Percentiles rank a stretch among this genome's conserved stretches.
Conservation (phyloP, 2,113 vertebrate genomes). For the Murina feae region DNA sequence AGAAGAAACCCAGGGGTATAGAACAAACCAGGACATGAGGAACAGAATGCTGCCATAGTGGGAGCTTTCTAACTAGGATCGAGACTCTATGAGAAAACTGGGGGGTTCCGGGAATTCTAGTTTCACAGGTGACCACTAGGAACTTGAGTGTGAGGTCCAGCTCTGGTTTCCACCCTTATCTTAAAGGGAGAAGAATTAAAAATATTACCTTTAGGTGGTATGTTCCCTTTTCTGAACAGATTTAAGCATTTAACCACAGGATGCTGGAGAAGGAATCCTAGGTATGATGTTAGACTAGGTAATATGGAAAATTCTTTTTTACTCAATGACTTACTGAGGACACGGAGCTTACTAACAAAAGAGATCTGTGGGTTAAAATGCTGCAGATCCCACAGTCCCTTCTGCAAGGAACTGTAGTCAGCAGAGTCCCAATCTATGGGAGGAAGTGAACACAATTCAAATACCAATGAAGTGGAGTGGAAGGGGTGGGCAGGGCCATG, state of each 20-base stretch:
- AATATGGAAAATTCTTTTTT: background rate
- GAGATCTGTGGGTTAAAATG: background rate
- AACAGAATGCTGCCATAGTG: background rate
- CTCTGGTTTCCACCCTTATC: background rate
- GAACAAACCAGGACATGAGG: background rate
- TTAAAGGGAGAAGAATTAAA: background rate
- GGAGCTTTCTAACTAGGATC: background rate
- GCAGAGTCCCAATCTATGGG: background rate
- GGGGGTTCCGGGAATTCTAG: background rate
- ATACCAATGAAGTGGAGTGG: background rate
- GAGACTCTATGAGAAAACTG: background rate
- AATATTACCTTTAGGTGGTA: background rate
- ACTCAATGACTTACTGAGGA: background rate
- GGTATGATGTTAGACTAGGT: background rate
- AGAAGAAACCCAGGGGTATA: background rate
- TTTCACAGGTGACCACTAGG: background rate
- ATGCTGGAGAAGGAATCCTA: background rate
- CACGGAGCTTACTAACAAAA: background rate
- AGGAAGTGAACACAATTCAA: background rate
- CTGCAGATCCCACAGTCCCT: background rate
- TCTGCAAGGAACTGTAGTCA: background rate
- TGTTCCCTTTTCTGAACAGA: background rate
- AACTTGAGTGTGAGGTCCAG: background rate
- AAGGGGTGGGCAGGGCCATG: background rate
- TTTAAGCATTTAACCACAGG: background rate